These are phyloP conservation scores for Semotilus atromaculatus DNA, from an alignment of 2,797 vertebrate species.

Conservation along the genomic window DNA sequence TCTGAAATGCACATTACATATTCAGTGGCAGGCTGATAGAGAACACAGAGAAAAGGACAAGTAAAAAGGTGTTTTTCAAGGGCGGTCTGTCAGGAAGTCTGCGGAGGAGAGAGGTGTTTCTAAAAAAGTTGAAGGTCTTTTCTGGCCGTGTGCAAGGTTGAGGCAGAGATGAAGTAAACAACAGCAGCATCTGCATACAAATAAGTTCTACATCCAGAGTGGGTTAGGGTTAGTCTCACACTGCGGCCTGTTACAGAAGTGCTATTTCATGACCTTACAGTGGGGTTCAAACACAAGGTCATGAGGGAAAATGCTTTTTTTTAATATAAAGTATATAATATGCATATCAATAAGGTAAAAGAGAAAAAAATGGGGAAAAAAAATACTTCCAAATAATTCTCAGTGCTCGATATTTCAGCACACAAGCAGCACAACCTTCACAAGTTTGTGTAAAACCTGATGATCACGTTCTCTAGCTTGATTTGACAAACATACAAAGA, in stretches of 20 bases:
- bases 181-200: constrained; percentile 42
- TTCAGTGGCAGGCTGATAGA: not conserved
- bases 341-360: not conserved
- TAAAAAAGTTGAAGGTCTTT: constrained; percentile 50
- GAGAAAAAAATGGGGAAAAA: too few relatives aligned
- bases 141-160: constrained; percentile 52
- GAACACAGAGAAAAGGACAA: constrained; percentile 4
- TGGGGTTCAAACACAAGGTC: not conserved
- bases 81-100: constrained; percentile 34
- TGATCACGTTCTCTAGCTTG: not conserved
- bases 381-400: too few relatives aligned
- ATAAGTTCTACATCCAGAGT: constrained; percentile 21
- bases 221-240: not conserved
- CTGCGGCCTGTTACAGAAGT: not conserved
- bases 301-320: not conserved
- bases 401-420: not conserved
- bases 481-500: not conserved
- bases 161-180: constrained; percentile 41
- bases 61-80: constrained; percentile 39
- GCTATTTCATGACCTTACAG: not conserved
- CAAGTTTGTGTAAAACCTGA: not conserved
- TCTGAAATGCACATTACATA: constrained; percentile 21
- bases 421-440: not conserved
- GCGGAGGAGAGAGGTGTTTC: constrained; percentile 29
- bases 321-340: not conserved